Base-by-base conservation (phyloP, 2,888 invertebrate species). In the Cerastoderma edule region DNA sequence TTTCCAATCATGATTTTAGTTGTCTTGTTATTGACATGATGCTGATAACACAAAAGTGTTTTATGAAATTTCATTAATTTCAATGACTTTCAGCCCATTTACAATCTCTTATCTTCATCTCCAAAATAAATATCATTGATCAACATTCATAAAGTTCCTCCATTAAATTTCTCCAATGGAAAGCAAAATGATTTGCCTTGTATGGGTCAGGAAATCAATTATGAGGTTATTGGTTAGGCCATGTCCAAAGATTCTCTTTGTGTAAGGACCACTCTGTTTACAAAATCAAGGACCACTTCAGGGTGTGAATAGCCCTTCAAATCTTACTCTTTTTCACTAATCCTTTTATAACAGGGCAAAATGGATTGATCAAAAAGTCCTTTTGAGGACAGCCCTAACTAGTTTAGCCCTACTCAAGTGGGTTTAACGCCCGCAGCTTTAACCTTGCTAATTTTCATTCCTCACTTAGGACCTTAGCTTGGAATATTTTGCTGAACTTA, bases 311-410 rank as follows among this genome's bases (percentile, higher is more conserved):
- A 46, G 39, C 68, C 56, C 78, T 78, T 35, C 16, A 78, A 64
- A 57, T 68, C 68, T 68, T 57, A 71, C 60, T 50, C 60, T 72
- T 71, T 69, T 64, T 33, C 33, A 27, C 60, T 60, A 60, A 60
- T 39, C 60, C 39, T 60, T 69, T 69, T 69, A 72, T 71, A 57
- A 65, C 35, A n/a, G 44, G 30, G 46, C n/a, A 64, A 72, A 72
- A 69, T 77, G 53, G 54, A 60, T 69, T 53, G 72, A 72, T 69
- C 68, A 66, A 53, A 68, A 77, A 69, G 56, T 68, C 30, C 63
- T 64, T 63, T 67, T 72, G 68, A 50, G 50, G 60, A 16, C 60
- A 60, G 4, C 27, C 22, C 22, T 60, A 60, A 60, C 60, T 39
- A 39, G 35, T 60, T 60, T 39, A 60, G 60, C 60, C 33, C 60